A percentile compares a stretch with the other conserved stretches of the same genome.
Evolutionary conservation across 2,797 vertebrate species (phyloP).

Genomic region (Antennarius maculatus): DNA sequence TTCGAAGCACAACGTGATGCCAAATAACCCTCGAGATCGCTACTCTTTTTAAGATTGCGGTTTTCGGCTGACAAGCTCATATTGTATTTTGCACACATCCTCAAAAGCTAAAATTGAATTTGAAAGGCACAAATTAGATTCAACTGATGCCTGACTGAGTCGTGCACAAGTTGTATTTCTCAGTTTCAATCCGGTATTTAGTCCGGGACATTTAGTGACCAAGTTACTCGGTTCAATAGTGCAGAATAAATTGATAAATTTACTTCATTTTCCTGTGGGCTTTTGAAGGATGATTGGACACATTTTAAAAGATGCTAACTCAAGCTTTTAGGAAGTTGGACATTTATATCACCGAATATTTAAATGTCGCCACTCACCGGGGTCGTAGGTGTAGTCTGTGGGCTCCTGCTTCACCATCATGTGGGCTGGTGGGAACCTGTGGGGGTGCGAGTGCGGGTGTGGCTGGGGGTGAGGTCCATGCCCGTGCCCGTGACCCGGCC

Average conservation of each 20-base stretch:
- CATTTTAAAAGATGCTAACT: background rate
- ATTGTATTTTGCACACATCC: background rate
- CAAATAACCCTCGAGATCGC: background rate
- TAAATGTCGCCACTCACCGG: conserved; percentile 82
- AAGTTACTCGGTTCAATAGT: no score
- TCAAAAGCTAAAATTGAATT: background rate
- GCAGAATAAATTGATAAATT: background rate
- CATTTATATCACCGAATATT: background rate
- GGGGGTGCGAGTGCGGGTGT: conserved; percentile 53
- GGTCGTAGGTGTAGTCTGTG: conserved; percentile 88
- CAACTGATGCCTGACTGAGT: background rate
- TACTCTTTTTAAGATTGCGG: background rate
- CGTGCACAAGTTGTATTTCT: background rate
- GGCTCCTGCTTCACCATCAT: conserved; percentile 96
- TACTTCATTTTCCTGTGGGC: no score
- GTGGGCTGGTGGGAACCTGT: conserved; percentile 85
- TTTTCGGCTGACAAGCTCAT: background rate
- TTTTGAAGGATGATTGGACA: background rate
- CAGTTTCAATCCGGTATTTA: background rate
- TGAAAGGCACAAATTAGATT: background rate
- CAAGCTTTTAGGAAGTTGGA: background rate
- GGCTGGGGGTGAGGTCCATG: conserved; percentile 40
- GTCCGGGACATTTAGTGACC: no score
- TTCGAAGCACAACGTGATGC: conserved; percentile 1
- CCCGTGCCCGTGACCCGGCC: conserved; percentile 45